Evolutionary conservation across 2,888 invertebrate species (phyloP).

Genomic region (Malthinus flaveolus): DNA sequence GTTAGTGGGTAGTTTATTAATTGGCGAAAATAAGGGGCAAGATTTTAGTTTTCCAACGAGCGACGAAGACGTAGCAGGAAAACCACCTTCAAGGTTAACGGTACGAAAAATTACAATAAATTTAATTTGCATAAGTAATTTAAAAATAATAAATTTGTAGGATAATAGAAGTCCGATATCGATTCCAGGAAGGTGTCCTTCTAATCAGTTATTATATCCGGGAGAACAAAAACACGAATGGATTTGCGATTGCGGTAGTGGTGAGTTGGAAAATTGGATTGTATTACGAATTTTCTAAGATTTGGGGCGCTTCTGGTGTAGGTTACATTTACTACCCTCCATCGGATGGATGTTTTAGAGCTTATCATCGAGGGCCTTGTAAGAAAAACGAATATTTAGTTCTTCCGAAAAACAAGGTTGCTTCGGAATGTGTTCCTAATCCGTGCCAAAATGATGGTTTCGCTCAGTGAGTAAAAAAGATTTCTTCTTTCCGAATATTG

Average conservation of each 20-base stretch:
- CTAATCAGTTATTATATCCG: conserved; percentile 68
- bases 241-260: conserved; percentile 66
- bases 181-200: conserved; percentile 63
- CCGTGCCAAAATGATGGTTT: conserved; percentile 61
- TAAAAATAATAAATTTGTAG: background rate
- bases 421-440: conserved; percentile 65
- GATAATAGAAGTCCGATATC: conserved; percentile 58
- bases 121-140: background rate
- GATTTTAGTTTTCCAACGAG: conserved; percentile 13
- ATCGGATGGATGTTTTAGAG: conserved; percentile 64
- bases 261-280: too few species aligned
- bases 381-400: conserved; percentile 58
- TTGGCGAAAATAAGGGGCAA: conserved; percentile 6
- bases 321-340: conserved; percentile 65
- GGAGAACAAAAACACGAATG: conserved; percentile 67
- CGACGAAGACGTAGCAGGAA: conserved; percentile 10
- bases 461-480: conserved; percentile 47
- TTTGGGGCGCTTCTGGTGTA: conserved; percentile 48
- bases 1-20: background rate
- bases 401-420: conserved; percentile 56
- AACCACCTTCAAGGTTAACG: conserved; percentile 10
- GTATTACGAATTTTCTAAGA: too few species aligned
- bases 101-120: background rate
- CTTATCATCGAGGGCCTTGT: conserved; percentile 70
- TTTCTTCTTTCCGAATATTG: too few species aligned